Conservation (phyloP, 1,140 invertebrate genomes). For the Paraescarpia echinospica region DNA sequence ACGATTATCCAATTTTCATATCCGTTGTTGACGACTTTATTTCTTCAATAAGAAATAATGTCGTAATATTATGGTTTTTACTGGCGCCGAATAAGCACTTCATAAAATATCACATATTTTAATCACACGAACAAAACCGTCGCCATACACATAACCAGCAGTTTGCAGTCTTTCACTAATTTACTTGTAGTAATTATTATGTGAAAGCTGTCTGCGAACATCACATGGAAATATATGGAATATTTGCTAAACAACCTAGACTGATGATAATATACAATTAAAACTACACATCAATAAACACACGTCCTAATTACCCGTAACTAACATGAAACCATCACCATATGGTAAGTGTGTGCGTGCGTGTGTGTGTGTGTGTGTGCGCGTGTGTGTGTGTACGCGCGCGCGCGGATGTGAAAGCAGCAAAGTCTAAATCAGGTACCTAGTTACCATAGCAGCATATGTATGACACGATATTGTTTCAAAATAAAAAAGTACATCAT, state of each 20-base stretch:
- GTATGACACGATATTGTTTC: too few species aligned
- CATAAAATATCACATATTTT: background rate
- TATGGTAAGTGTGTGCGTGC: background rate
- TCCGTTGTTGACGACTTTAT: too few species aligned
- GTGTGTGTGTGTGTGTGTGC: conserved; percentile 9
- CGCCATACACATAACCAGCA: background rate
- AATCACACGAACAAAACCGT: background rate
- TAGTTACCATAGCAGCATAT: too few species aligned
- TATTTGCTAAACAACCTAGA: background rate
- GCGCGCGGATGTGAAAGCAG: background rate
- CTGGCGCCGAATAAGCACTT: background rate
- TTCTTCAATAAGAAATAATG: background rate
- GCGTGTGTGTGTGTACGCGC: background rate
- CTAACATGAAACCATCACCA: background rate
- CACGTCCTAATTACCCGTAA: background rate
- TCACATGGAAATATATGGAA: background rate
- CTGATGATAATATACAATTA: background rate
- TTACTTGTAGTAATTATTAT: background rate
- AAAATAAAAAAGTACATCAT: too few species aligned
- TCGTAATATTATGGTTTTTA: background rate
- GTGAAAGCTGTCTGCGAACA: background rate
- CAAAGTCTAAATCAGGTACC: too few species aligned
- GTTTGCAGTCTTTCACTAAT: background rate
- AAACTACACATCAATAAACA: background rate
- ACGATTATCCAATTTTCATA: too few species aligned